Base-by-base conservation (phyloP, 2,888 invertebrate genomes). In the Rhagium mordax region DNA sequence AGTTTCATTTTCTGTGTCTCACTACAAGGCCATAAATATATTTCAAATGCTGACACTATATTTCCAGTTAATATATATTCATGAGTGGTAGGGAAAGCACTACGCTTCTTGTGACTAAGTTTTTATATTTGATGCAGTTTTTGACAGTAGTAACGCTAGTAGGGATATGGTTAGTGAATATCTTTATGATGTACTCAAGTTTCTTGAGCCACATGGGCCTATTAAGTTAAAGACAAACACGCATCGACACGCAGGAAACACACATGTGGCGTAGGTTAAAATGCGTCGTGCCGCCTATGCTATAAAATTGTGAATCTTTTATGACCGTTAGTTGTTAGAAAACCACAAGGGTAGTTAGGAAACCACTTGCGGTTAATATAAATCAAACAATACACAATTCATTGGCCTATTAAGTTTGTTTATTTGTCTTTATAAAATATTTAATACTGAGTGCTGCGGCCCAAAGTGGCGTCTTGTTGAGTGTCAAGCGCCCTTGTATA, bases 341-440 rank as follows among this genome's bases (percentile, higher is more conserved):
- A 84, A 83, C 84, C 85, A 80, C 84, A 84, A 83, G 83, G 85
- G 84, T 84, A 81, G 84, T 84, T 84, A 82, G 77, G 75, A 81
- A 84, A 83, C 83, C 85, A 82, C 83, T 85, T 85, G 85, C 81
- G 85, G 84, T 83, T 78, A 72, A 77, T 81, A 83, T 85, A 85
- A 85, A 86, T 85, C 84, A 85, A 83, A 85, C 82, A 83, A 80
- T 78, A 78, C 78, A 79, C 78, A 78, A 79, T 76, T 75, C 79
- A 82, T 76, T 79, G 80, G 77, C 77, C 81, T 81, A 82, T 81
- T 84, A 83, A 79, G 81, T 81, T 83, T 84, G 85, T 85, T 85
- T 86, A 82, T 85, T 85, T 85, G 81, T 81, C 80, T 84, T 79
- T 81, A 80, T 83, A 79, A 82, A 83, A 84, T 83, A 83, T 84